Base-by-base conservation (phyloP, 2,797 vertebrate genomes). In the Pantherophis alleghaniensis region DNA sequence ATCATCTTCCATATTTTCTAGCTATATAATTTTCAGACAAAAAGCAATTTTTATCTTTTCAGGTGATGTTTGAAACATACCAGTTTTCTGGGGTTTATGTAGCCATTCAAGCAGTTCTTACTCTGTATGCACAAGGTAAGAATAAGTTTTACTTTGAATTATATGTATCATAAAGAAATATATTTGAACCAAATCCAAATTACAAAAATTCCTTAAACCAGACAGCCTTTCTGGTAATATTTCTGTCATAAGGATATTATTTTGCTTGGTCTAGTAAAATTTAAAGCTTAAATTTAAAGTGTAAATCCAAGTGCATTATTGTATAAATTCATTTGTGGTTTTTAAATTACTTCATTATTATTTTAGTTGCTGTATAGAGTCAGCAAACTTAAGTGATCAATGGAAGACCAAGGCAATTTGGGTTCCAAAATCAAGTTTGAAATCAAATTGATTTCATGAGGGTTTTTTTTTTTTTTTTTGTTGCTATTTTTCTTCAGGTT, bases 61-160 rank as follows among this genome's bases (percentile, higher is more conserved):
- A 99, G 98, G 98, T 99, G 91, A 99, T 99, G 98, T 99, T 99
- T 98, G 98, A 99, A 98, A 98, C 98, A 0, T 99, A 99, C 96
- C 98, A 98, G 95, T 99, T 99, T 97, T 98, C 98, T 95, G 98
- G 98, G 4, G 98, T 99, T 28, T 99, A 99, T 92, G 98, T 99
- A 95, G 98, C 98, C 89, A 99, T 99, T 96, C 98, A 99, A 97
- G 98, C 98, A 93, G 98, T 99, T 96, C 97, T 99, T 91, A 99
- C 98, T 94, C 97, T 99, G 53, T 99, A 99, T 95, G 98, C 98
- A 96, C 98, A 99, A 98, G 98, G 98, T 99, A 97, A 88, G 97
- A 97, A 91, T 95, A 94, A 56, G 59, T 92, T 93, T 56, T 69
- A 57, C 26, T 90, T 37, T 74, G 79, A 47, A 90, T 55, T 42